These are phyloP conservation scores for Furnarius figulus DNA, from an alignment of 2,113 vertebrate genomes.

Conservation along the genomic window DNA sequence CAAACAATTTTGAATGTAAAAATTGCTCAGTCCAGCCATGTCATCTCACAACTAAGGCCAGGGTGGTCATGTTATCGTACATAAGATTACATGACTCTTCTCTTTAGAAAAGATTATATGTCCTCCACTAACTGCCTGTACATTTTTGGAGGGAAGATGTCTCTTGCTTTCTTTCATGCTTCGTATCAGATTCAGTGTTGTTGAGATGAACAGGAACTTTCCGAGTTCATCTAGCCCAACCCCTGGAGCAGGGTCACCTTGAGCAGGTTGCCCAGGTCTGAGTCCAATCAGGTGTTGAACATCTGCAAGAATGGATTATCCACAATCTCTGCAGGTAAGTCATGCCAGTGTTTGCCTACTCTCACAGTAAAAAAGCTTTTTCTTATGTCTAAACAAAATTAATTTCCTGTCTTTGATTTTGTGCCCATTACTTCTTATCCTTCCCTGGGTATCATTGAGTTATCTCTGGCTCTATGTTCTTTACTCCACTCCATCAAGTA, in stretches of 20 bases:
- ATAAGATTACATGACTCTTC: neutral
- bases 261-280: neutral
- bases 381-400: neutral
- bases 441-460: neutral
- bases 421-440: neutral
- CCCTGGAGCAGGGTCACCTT: fast-evolving
- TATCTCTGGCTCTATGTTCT: neutral
- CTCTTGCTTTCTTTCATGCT: neutral
- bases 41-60: neutral
- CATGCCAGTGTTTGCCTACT: neutral
- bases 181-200: neutral
- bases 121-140: neutral
- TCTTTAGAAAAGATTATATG: neutral
- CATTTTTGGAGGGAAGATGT: neutral
- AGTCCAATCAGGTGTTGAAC: neutral
- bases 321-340: neutral
- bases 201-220: neutral
- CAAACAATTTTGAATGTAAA: neutral
- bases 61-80: neutral
- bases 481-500: neutral
- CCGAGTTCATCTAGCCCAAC: neutral
- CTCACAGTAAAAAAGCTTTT: neutral
- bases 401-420: neutral
- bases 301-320: neutral
- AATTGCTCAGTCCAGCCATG: neutral